Conservation (phyloP, 64 coral and sea anemone genomes). For the Porites lutea region DNA sequence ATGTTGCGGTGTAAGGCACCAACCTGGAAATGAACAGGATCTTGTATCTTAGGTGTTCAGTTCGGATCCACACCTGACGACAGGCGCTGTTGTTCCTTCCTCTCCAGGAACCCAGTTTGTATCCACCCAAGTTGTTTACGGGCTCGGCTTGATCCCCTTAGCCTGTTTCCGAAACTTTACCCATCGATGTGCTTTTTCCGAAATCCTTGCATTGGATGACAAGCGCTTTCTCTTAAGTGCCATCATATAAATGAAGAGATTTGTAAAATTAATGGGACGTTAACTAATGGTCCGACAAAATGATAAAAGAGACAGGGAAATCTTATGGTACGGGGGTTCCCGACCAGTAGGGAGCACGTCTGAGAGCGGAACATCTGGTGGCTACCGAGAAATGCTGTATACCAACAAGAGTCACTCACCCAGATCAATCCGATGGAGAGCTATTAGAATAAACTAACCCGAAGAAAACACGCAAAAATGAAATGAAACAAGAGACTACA, state of each 20-base stretch:
- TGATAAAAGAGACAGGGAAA: neutral
- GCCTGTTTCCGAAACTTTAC: neutral
- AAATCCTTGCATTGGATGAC: neutral
- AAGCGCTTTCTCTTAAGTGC: neutral
- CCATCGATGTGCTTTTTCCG: neutral
- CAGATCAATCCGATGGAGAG: neutral
- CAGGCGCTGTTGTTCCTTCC: neutral
- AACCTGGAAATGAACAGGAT: conserved; percentile 6
- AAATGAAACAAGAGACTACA: neutral
- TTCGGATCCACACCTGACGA: neutral
- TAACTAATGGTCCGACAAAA: neutral
- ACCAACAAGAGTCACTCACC: conserved; percentile 39
- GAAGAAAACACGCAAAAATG: neutral
- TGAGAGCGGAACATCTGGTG: conserved; percentile 36
- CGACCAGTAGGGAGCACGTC: conserved; percentile 47
- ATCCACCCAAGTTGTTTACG: neutral
- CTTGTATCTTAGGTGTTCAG: neutral
- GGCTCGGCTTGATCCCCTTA: neutral
- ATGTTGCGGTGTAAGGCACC: conserved; percentile 7
- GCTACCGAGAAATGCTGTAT: conserved; percentile 10
- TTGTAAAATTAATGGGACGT: neutral
- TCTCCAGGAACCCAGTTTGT: neutral
- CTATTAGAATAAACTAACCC: neutral
- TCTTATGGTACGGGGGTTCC: conserved; percentile 12
- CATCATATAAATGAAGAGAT: neutral